Evolutionary conservation across 2,888 invertebrate species (phyloP), one percentile per base, ranked within the genome.

Genomic region (Ischnus inquisitorius): DNA sequence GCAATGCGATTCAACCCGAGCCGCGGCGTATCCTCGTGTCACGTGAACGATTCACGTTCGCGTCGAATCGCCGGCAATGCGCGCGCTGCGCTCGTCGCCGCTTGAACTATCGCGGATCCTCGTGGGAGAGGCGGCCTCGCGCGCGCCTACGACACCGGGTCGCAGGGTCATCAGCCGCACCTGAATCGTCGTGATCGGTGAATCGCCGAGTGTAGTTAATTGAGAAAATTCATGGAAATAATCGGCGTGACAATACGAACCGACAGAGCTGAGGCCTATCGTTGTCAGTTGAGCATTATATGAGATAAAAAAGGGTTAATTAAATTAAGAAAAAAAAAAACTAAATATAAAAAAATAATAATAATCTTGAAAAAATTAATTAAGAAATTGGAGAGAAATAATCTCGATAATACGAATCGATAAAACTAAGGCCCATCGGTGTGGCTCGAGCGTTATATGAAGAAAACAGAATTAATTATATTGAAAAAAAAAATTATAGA

Each of bases 111-210:
- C 64, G 43, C 57, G 28, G 25, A 12, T 41, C 54, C 4, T 74
- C 81, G 75, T 78, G 78, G 80, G 80, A 84, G 74, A 78, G 74
- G 19, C 78, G n/a, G n/a, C n/a, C n/a, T n/a, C 64, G 71, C 80
- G 64, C 80, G 64, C 76, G 67, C 77, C 77, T 74, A 57, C 77
- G 46, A 25, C 75, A 57, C 57, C 69, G 78, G 81, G 81, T 84
- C 84, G 84, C n/a, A 57, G 78, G 81, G 78, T 81, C 65, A 84
- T 81, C 78, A 81, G 84, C 84, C 84, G 81, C 81, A 81, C 78
- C 81, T 64, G 81, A 64, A 57, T 78, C 54, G 57, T 39, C 79
- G 41, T 34, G 6, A 48, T 43, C 39, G 22, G 54, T 22, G 46
- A 43, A 75, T 64, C 41, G 2, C 16, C 57, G 25, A 46, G 12